Evolutionary conservation across 2,113 vertebrate species (phyloP).

Genomic region (Talpa occidentalis): DNA sequence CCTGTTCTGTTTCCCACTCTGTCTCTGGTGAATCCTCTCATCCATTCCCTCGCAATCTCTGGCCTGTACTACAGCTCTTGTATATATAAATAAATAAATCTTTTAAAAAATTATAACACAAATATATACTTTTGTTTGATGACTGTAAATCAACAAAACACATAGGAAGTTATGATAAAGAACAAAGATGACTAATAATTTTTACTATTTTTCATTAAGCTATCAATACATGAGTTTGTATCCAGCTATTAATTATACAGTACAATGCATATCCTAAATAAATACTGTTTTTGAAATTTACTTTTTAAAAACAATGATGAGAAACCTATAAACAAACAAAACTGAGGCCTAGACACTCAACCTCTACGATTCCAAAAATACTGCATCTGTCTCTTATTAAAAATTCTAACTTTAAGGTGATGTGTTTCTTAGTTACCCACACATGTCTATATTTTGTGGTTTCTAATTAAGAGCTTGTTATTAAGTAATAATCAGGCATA

Average conservation of each 20-base stretch:
- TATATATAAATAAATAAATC: too few relatives aligned
- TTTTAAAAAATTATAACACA: background rate
- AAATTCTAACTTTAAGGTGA: background rate
- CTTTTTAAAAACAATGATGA: background rate
- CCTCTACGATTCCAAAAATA: background rate
- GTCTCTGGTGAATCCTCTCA: too few relatives aligned
- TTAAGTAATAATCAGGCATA: background rate
- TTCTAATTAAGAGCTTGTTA: constrained; percentile 25
- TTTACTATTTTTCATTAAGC: background rate
- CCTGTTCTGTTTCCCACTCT: too few relatives aligned
- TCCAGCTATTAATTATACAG: background rate
- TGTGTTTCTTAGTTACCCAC: background rate
- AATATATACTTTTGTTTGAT: background rate
- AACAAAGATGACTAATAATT: background rate
- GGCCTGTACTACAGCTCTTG: too few relatives aligned
- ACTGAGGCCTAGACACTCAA: background rate
- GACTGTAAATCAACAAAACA: background rate
- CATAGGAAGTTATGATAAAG: background rate
- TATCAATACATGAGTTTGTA: background rate
- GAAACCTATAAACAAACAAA: background rate
- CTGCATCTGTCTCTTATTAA: background rate
- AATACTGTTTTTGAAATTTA: background rate
- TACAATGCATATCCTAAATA: background rate
- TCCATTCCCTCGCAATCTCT: too few relatives aligned
- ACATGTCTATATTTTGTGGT: background rate